These are phyloP conservation scores for Stenodema calcarata DNA, from an alignment of 2,888 invertebrate genomes.

Conservation along the genomic window DNA sequence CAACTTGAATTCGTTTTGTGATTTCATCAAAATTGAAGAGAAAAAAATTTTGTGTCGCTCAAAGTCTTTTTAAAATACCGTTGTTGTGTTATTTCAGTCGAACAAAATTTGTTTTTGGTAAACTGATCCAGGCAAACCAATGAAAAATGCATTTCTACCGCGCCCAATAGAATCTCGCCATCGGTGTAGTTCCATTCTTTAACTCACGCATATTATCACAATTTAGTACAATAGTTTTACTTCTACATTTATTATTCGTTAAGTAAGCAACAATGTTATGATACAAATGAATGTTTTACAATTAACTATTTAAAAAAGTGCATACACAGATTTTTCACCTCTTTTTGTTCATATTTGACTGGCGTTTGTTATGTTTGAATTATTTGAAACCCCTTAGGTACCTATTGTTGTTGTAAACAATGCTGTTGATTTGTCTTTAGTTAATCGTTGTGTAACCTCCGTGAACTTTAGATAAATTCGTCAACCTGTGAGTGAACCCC, in stretches of 20 bases:
- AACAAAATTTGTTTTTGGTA: conserved; percentile 16
- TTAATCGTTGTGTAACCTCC: conserved; percentile 24
- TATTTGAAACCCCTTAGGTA: background rate
- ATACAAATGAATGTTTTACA: conserved; percentile 53
- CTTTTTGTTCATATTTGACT: conserved; percentile 41
- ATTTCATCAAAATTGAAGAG: background rate
- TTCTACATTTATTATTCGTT: conserved; percentile 53
- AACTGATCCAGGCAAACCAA: conserved; percentile 31
- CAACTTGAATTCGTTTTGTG: background rate
- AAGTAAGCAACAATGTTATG: conserved; percentile 54
- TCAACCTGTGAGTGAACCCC: background rate
- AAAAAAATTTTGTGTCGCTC: background rate
- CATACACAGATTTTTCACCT: conserved; percentile 42
- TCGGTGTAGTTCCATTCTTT: conserved; percentile 50
- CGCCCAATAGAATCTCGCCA: conserved; percentile 26
- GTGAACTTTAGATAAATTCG: background rate
- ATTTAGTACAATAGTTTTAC: conserved; percentile 55
- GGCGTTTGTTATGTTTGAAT: conserved; percentile 45
- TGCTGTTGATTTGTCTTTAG: conserved; percentile 39
- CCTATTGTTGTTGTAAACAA: conserved; percentile 2
- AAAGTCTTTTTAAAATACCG: background rate
- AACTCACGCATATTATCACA: conserved; percentile 33
- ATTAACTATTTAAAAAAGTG: conserved; percentile 48
- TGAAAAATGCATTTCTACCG: conserved; percentile 32
- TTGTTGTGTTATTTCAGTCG: background rate